These are phyloP conservation scores for Tapirus terrestris DNA, from an alignment of 2,113 vertebrate species.

Conservation along the genomic window DNA sequence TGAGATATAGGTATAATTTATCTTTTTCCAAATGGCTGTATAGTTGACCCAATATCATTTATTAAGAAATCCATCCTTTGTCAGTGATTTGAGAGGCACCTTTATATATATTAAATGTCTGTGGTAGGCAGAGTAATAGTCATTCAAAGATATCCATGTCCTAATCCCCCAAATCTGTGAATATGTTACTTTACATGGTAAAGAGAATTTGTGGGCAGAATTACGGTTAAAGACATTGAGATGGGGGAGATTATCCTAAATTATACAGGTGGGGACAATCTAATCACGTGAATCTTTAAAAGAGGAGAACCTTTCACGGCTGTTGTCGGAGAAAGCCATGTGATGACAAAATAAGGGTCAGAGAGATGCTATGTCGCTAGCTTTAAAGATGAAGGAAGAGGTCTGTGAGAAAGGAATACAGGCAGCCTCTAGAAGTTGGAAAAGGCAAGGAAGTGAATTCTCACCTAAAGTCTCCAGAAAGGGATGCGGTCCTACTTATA, in stretches of 20 bases:
- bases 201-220: neutral
- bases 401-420: too few relatives aligned
- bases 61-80: neutral
- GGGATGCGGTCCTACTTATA: neutral
- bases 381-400: neutral
- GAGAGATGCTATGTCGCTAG: neutral
- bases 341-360: neutral
- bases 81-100: neutral
- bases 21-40: neutral
- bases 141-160: neutral
- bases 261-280: neutral
- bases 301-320: neutral
- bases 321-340: neutral
- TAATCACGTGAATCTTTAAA: neutral
- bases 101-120: neutral
- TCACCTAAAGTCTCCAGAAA: neutral
- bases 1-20: neutral
- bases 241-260: neutral
- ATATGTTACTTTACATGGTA: neutral
- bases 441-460: neutral
- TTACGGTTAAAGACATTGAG: neutral
- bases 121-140: neutral
- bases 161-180: neutral
- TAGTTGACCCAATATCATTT: neutral
- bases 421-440: neutral